phyloP scores from a whole-genome alignment of 1,140 invertebrate genomes.

The Platyura marginata region DNA sequence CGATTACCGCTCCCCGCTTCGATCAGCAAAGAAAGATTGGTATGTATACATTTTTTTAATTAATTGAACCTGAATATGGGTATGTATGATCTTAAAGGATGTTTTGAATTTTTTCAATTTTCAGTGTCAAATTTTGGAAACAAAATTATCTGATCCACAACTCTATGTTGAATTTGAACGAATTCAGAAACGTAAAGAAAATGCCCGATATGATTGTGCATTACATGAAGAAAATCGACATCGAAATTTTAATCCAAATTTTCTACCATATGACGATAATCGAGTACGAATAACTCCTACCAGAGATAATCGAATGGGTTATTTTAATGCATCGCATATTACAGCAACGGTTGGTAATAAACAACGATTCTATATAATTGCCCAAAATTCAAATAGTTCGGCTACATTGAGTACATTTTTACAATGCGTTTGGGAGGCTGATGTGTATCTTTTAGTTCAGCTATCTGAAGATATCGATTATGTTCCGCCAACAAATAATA shows the following conservation, averaged over 20 bases:
- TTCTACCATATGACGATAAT: constrained; percentile 75
- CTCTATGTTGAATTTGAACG: constrained; percentile 75
- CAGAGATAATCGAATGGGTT: constrained; percentile 64
- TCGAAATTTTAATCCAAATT: constrained; percentile 36
- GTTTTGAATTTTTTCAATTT: constrained; percentile 9
- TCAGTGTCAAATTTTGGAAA: constrained; percentile 62
- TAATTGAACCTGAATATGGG: constrained; percentile 3
- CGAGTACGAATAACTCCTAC: constrained; percentile 55
- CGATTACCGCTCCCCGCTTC: constrained; percentile 45
- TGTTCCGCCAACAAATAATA: constrained; percentile 32
- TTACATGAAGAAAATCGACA: constrained; percentile 19
- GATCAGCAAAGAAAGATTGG: constrained; percentile 58
- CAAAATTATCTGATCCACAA: constrained; percentile 60
- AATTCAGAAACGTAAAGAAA: constrained; percentile 58
- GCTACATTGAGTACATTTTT: constrained; percentile 41
- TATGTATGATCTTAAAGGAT: background rate
- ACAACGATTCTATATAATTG: constrained; percentile 68
- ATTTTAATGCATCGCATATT: constrained; percentile 80
- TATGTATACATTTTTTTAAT: constrained; percentile 26
- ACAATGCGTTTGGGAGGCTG: constrained; percentile 75
- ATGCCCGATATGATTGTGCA: constrained; percentile 22
- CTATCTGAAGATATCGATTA: constrained; percentile 41
- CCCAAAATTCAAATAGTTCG: constrained; percentile 42
- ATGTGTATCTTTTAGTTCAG: constrained; percentile 60
- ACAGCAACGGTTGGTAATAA: constrained; percentile 52